These are phyloP conservation scores for Gasterosteus aculeatus DNA, from an alignment of 2,113 vertebrate genomes.

Conservation along the genomic window DNA sequence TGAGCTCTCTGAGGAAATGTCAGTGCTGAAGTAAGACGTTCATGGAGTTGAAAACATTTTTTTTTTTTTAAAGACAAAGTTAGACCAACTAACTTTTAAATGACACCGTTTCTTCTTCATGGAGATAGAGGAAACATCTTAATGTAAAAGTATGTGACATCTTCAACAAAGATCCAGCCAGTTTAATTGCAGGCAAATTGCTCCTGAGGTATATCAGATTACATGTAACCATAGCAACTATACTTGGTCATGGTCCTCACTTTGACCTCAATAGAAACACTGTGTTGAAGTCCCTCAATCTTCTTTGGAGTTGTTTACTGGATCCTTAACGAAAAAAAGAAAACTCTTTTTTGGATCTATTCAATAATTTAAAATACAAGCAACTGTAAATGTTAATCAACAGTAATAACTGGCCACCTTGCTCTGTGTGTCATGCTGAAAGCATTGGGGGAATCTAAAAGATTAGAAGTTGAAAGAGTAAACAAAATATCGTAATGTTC, in stretches of 20 bases:
- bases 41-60: background rate
- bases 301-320: background rate
- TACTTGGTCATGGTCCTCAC: background rate
- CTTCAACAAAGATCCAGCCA: background rate
- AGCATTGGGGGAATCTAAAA: background rate
- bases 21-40: slow-evolving; percentile 11
- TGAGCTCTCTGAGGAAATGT: background rate
- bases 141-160: background rate
- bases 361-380: background rate
- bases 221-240: background rate
- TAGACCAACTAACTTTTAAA: background rate
- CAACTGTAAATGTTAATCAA: background rate
- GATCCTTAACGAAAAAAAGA: background rate
- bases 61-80: too few species aligned
- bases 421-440: background rate
- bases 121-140: background rate
- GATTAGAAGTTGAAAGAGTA: background rate
- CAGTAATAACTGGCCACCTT: too few species aligned
- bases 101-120: background rate
- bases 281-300: background rate
- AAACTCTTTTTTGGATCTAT: too few species aligned
- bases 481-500: background rate
- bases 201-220: background rate
- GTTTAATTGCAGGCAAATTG: slow-evolving; percentile 1
- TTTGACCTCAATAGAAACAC: background rate